Conservation (phyloP, 1,140 invertebrate genomes). For the Cylas formicarius region DNA sequence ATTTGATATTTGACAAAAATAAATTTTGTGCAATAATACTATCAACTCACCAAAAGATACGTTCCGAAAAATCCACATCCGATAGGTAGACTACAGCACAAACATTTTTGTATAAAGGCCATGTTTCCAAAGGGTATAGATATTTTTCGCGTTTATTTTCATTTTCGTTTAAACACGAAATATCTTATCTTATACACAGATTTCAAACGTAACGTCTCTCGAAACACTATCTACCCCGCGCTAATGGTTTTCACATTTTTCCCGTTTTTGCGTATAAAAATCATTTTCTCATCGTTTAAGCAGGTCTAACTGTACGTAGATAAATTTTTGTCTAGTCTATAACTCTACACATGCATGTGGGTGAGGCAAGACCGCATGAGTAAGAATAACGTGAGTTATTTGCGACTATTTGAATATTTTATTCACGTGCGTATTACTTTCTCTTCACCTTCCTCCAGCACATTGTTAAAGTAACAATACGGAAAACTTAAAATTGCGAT, state of each 20-base stretch:
- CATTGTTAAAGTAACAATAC: slow-evolving; percentile 6
- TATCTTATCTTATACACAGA: slow-evolving; percentile 8
- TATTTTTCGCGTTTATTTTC: slow-evolving; percentile 3
- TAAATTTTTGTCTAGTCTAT: too few species aligned
- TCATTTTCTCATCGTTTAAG: slow-evolving; percentile 8
- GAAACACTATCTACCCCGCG: slow-evolving; percentile 4
- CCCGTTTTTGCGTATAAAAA: slow-evolving; percentile 8
- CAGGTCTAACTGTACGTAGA: too few species aligned
- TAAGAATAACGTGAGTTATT: slow-evolving; percentile 29
- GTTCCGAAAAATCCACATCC: slow-evolving; percentile 37
- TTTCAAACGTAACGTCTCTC: slow-evolving; percentile 14
- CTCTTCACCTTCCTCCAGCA: slow-evolving; percentile 29
- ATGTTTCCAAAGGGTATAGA: slow-evolving; percentile 22
- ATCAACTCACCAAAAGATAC: slow-evolving; percentile 34
- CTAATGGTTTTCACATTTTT: neutral
- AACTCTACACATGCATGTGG: too few species aligned
- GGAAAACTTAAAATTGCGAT: too few species aligned
- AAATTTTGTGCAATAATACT: too few species aligned
- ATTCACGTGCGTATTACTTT: slow-evolving; percentile 34
- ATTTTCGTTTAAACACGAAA: slow-evolving; percentile 15
- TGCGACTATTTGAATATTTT: slow-evolving; percentile 36
- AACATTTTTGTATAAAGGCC: slow-evolving; percentile 34
- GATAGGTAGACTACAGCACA: slow-evolving; percentile 37
- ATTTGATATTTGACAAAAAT: too few species aligned
- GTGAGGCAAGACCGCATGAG: slow-evolving; percentile 32